A percentile compares a stretch with the other conserved stretches of the same genome.
phyloP scores from a whole-genome alignment of 2,888 invertebrate species.

The Chrysotoxum bicinctum region DNA sequence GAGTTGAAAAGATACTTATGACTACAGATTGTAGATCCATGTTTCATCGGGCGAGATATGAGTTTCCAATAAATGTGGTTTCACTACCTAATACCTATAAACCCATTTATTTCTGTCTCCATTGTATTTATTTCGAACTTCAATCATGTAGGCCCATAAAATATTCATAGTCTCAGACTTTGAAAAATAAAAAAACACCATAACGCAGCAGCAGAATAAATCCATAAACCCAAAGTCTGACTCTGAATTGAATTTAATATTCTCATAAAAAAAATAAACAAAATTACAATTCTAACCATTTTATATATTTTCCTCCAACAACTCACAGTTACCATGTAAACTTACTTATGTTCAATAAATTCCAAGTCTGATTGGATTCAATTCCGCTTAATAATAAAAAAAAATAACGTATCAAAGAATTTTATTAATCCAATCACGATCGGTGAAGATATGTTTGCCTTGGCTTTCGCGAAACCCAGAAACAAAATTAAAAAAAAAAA shows the following conservation, averaged over 20 bases:
- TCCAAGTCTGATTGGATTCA: slow-evolving; percentile 23
- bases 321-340: slow-evolving; percentile 17
- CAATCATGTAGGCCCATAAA: background rate
- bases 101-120: background rate
- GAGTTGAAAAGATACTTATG: too few species aligned
- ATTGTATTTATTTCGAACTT: background rate
- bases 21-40: too few species aligned
- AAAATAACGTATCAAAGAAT: slow-evolving; percentile 1
- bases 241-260: background rate
- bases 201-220: background rate
- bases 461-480: slow-evolving; percentile 13
- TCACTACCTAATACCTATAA: background rate
- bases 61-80: background rate
- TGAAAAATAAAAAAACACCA: background rate
- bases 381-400: slow-evolving; percentile 11
- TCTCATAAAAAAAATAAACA: slow-evolving; percentile 1
- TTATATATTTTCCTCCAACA: background rate
- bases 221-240: background rate
- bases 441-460: background rate
- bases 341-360: slow-evolving; percentile 44
- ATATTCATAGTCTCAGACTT: too few species aligned
- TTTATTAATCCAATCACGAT: slow-evolving; percentile 29
- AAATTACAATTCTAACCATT: background rate
- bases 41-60: too few species aligned
- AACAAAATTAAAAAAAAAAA: background rate